Base-by-base conservation (phyloP, 2,888 invertebrate genomes). In the Lasioglossum malachurum region DNA sequence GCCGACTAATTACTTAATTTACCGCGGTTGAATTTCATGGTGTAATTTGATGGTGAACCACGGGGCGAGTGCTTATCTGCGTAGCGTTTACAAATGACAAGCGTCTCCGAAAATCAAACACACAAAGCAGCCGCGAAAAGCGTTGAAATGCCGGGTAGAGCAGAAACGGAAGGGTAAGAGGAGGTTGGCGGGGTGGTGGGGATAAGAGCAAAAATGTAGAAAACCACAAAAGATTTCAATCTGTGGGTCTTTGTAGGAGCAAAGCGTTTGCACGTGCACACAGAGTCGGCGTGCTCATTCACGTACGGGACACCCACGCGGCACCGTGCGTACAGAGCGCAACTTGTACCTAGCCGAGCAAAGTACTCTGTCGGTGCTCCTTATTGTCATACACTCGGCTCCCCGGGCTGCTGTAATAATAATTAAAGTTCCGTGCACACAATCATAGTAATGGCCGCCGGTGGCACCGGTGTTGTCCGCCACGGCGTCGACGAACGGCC, bases 371-470 rank as follows among this genome's bases (percentile, higher is more conserved):
- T 44, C 82, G 87, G 77, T 83, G 80, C 82, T 85, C 83, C 78
- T 90, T 84, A 89, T 88, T 83, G 91, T 91, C 87, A 78, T 89
- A 88, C 83, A 83, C 84, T 82, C 71, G 78, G 75, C 77, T 67
- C 83, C 74, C 69, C 64, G 78, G 77, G 31, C 72, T 76, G 80
- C 81, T 83, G 89, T 92, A 92, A 93, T 92, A 91, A 94, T 93
- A 92, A 94, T 94, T 93, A 93, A 93, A 94, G 91, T 91, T 91
- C 91, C 89, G 92, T 86, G 92, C 92, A 92, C 90, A 93, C 93
- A 94, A 93, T 94, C 93, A 93, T 92, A 93, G 93, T 93, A 94
- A 94, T 93, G 93, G 94, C 91, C 89, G 92, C 87, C 84, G 46
- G 78, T 75, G 86, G 81, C 74, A 82, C 71, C 80, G 83, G 75